Percentiles rank a stretch among this genome's conserved stretches.
Evolutionary conservation across 1,140 invertebrate species (phyloP).

Genomic region (Palaemon carinicauda): DNA sequence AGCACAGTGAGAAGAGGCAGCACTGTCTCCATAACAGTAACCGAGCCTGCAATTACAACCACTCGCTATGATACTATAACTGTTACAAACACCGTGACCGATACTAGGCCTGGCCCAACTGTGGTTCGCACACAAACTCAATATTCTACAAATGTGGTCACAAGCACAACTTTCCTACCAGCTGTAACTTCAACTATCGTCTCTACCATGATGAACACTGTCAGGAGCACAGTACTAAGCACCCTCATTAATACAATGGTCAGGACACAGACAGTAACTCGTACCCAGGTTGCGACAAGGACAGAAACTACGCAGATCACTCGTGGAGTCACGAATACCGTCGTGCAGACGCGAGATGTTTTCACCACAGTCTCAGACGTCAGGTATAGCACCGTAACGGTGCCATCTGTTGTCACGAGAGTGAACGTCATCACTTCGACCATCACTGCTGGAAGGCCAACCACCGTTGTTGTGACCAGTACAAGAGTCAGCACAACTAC

Average conservation of each 20-base stretch:
- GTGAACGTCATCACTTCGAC: background rate
- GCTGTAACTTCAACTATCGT: slow-evolving; percentile 17
- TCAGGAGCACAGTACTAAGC: slow-evolving; percentile 39
- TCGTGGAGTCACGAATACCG: background rate
- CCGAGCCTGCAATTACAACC: background rate
- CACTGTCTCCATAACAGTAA: background rate
- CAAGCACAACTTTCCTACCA: background rate
- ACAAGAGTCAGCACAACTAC: background rate
- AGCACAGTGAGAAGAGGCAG: background rate
- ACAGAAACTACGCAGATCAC: background rate
- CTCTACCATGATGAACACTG: slow-evolving; percentile 12
- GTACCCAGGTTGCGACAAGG: background rate
- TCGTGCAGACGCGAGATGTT: background rate
- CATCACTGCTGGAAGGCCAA: background rate
- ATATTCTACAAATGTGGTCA: background rate
- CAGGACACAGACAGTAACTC: background rate
- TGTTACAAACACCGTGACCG: background rate
- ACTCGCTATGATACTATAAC: slow-evolving; percentile 4
- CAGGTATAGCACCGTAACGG: background rate
- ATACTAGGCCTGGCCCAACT: background rate
- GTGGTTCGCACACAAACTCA: background rate
- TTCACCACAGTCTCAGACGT: background rate
- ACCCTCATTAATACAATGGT: slow-evolving; percentile 22
- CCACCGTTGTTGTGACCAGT: background rate
- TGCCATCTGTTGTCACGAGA: background rate